These are phyloP conservation scores for Drosophila pandora DNA, from an alignment of 1,140 invertebrate genomes.

Conservation along the genomic window DNA sequence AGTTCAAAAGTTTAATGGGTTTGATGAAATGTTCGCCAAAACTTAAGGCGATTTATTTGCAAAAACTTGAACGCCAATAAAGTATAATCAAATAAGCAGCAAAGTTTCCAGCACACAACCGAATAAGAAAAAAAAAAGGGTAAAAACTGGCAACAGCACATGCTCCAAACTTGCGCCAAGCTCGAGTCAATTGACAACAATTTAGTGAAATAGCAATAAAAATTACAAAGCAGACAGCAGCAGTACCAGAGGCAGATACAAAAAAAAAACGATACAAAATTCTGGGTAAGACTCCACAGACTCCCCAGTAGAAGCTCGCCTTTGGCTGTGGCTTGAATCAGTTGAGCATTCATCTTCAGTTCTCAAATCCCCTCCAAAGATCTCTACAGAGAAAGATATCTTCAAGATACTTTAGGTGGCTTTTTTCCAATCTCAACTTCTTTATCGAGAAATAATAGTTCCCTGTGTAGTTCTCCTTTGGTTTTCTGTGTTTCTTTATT, in stretches of 20 bases:
- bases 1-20: constrained; percentile 40
- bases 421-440: no score
- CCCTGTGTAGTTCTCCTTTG: constrained; percentile 17
- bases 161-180: constrained; percentile 51
- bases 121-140: constrained; percentile 4
- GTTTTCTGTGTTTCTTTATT: constrained; percentile 25
- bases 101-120: constrained; percentile 7
- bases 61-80: constrained; percentile 20
- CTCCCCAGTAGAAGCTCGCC: constrained; percentile 38
- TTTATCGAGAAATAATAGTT: not conserved
- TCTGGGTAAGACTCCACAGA: constrained; percentile 44
- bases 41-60: constrained; percentile 19
- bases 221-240: constrained; percentile 44
- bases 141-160: constrained; percentile 34
- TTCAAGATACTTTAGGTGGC: no score
- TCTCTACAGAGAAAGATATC: not conserved
- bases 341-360: constrained; percentile 33
- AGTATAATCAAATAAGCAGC: constrained; percentile 33
- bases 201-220: constrained; percentile 64
- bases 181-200: constrained; percentile 64
- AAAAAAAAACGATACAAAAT: constrained; percentile 41
- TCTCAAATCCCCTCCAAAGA: constrained; percentile 1
- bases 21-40: constrained; percentile 25
- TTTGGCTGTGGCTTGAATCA: constrained; percentile 18
- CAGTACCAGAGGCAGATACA: constrained; percentile 12